These are phyloP conservation scores for Scortum barcoo DNA, from an alignment of 2,113 vertebrate genomes.

Conservation along the genomic window DNA sequence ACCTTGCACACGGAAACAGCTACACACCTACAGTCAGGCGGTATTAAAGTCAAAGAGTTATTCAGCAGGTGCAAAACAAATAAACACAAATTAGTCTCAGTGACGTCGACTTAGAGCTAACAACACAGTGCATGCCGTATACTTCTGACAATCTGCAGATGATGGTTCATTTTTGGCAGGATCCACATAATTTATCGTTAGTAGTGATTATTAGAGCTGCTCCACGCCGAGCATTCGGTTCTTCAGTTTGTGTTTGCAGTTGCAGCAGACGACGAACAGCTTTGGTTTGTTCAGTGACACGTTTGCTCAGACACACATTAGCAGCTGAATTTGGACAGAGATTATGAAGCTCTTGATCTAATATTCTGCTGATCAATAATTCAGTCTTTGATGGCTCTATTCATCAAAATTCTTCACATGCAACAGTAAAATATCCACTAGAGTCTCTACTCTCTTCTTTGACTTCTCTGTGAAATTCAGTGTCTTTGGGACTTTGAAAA, in stretches of 20 bases:
- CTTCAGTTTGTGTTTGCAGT: slow-evolving; percentile 7
- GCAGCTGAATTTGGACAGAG: slow-evolving; percentile 19
- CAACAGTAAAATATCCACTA: background rate
- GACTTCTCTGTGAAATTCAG: background rate
- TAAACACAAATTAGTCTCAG: background rate
- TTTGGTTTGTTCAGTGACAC: background rate
- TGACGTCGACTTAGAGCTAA: background rate
- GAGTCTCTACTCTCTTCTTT: background rate
- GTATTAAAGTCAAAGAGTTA: slow-evolving; percentile 8
- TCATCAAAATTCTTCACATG: slow-evolving; percentile 4
- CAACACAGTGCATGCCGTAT: background rate
- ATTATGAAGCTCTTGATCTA: slow-evolving; percentile 7
- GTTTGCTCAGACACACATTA: slow-evolving; percentile 30
- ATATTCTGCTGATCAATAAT: slow-evolving; percentile 47
- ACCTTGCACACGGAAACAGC: background rate
- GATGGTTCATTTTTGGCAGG: background rate
- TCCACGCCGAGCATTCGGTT: background rate
- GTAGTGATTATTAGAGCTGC: background rate
- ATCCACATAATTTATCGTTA: slow-evolving; percentile 45
- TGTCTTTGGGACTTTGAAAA: background rate
- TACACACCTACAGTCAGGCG: background rate
- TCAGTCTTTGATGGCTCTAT: background rate
- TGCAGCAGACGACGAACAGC: background rate
- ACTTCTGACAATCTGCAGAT: background rate
- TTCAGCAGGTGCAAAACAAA: background rate